Conservation (phyloP, 2,888 invertebrate species). For the Brachypterus glaber region DNA sequence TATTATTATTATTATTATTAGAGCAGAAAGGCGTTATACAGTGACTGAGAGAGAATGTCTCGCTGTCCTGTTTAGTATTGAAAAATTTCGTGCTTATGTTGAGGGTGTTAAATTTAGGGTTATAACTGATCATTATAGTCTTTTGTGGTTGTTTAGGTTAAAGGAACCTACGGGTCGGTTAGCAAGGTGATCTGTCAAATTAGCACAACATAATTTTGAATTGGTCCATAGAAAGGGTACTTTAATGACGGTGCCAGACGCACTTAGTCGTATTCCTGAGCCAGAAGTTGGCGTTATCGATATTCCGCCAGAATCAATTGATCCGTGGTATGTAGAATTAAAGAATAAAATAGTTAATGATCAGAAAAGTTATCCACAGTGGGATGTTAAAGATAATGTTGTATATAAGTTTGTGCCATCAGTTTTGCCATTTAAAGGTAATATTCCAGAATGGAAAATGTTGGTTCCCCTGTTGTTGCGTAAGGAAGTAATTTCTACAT, state of each 20-base stretch:
- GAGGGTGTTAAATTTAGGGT: too few relatives aligned
- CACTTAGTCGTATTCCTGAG: constrained; percentile 6
- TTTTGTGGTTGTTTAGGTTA: constrained; percentile 15
- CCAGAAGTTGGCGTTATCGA: too few relatives aligned
- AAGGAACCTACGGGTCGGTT: constrained; percentile 18
- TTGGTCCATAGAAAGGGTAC: constrained; percentile 15
- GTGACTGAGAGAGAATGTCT: constrained; percentile 23
- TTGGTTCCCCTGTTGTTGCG: too few relatives aligned
- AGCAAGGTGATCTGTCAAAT: constrained; percentile 15
- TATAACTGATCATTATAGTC: too few relatives aligned
- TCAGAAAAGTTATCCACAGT: constrained; percentile 11
- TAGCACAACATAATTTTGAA: constrained; percentile 15
- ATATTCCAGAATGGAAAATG: too few relatives aligned
- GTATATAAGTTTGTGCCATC: too few relatives aligned
- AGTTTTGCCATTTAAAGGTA: too few relatives aligned
- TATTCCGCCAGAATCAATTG: neutral
- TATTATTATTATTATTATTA: too few relatives aligned
- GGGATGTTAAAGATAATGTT: constrained; percentile 11
- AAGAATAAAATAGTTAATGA: constrained; percentile 1
- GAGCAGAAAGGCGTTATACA: constrained; percentile 20
- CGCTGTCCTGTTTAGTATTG: constrained; percentile 20
- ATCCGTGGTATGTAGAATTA: constrained; percentile 10
- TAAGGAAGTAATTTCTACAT: too few relatives aligned
- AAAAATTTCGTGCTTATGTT: too few relatives aligned
- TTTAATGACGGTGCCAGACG: constrained; percentile 9